These are phyloP conservation scores for Sceloporus undulatus DNA, from an alignment of 2,113 vertebrate species.

Conservation along the genomic window DNA sequence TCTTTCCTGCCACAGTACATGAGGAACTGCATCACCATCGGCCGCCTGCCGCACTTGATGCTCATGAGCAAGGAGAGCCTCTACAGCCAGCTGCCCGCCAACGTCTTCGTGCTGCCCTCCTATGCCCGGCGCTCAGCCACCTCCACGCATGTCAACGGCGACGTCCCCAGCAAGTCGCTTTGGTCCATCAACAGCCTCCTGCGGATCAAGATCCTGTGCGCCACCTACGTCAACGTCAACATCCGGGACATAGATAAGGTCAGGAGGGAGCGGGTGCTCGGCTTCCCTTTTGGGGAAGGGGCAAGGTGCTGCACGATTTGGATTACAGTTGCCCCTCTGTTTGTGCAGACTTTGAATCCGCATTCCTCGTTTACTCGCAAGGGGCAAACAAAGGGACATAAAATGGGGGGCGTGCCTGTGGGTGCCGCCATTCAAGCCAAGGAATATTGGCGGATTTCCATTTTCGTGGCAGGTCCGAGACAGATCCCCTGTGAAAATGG, in stretches of 20 bases:
- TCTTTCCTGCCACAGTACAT: slow-evolving; percentile 73
- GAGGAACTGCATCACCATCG: slow-evolving; percentile 79
- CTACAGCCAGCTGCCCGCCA: slow-evolving; percentile 81
- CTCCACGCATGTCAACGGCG: slow-evolving; percentile 53
- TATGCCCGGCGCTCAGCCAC: slow-evolving; percentile 82
- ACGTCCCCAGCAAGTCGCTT: slow-evolving; percentile 68
- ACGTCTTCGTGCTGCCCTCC: slow-evolving; percentile 80
- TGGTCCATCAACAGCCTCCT: slow-evolving; percentile 83
- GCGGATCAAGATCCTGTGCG: slow-evolving; percentile 80
- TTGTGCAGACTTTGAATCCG: too few relatives aligned
- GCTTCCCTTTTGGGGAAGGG: not conserved
- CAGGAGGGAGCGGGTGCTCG: not conserved
- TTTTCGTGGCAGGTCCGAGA: too few relatives aligned
- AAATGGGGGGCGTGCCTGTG: too few relatives aligned
- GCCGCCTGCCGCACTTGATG: slow-evolving; percentile 85
- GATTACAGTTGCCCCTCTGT: too few relatives aligned
- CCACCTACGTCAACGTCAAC: slow-evolving; percentile 86
- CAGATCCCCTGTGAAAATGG: too few relatives aligned
- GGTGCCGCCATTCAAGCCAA: too few relatives aligned
- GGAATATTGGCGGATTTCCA: too few relatives aligned
- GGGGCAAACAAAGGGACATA: too few relatives aligned
- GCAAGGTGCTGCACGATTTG: not conserved
- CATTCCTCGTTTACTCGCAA: too few relatives aligned
- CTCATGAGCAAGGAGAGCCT: slow-evolving; percentile 84
- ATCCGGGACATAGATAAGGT: slow-evolving; percentile 86